Percentiles rank a stretch among this genome's conserved stretches.
Conservation (phyloP, 2,113 vertebrate genomes). For the Motacilla alba region DNA sequence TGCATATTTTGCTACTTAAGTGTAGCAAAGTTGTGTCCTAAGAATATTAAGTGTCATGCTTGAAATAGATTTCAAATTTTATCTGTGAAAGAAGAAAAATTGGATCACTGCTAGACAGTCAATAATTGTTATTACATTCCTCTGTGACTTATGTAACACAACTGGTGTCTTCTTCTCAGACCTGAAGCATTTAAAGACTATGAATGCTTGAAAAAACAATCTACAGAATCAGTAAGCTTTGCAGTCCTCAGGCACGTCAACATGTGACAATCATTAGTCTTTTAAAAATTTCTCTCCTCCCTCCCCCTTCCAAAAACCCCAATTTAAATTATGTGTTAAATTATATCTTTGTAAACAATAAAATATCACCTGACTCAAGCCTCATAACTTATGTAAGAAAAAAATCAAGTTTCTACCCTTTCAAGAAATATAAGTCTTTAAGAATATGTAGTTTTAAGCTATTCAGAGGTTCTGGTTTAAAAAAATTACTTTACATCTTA, state of each 20-base stretch:
- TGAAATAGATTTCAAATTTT: not conserved
- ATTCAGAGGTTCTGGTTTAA: not conserved
- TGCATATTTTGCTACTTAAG: not conserved
- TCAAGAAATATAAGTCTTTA: not conserved
- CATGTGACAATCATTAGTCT: not conserved
- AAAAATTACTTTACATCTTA: not conserved
- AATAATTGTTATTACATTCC: not conserved
- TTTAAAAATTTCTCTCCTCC: not conserved
- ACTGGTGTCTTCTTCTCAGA: not conserved
- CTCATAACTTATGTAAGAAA: not conserved
- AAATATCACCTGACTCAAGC: not conserved
- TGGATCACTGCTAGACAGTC: not conserved
- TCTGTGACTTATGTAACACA: not conserved
- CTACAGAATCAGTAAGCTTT: slow-evolving; percentile 45
- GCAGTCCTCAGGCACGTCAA: not conserved
- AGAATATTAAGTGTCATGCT: not conserved
- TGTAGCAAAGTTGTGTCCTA: not conserved
- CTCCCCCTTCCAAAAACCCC: not conserved
- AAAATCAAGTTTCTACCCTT: not conserved
- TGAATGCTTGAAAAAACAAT: slow-evolving; percentile 43
- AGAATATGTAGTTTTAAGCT: not conserved
- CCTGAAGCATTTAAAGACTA: slow-evolving; percentile 5
- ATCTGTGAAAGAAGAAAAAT: not conserved
- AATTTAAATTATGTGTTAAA: not conserved
- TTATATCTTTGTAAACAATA: not conserved